Base-by-base conservation (phyloP, 1,140 invertebrate species). In the Papilio dardanus region DNA sequence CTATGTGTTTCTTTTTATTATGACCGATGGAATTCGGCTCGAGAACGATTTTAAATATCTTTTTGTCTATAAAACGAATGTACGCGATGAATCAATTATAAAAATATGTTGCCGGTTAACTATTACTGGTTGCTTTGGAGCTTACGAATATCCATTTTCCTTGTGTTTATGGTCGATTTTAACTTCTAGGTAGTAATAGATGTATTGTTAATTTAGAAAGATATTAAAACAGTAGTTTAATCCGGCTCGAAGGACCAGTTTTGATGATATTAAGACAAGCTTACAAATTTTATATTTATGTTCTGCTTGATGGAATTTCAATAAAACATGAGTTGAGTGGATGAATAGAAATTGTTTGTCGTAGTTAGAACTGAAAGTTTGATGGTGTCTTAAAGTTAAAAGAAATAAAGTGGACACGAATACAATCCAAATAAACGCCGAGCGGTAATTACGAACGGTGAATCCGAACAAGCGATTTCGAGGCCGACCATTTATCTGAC, bases 401-500 rank as follows among this genome's bases (percentile, higher is more conserved):
- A 74, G 24, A 74, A 65, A 74, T 31, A 66, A 74, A 31, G 42
- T 50, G 33, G 6, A 30, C 21, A 67, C 74, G 3, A 46, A 68
- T 54, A 68, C 50, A 65, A 71, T 71, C 80, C 81, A 78, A 81
- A 83, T 75, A 79, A 77, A 80, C 75, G 79, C 31, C 28, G 71
- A 76, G 76, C 74, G 79, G 84, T 90, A 90, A 92, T 91, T 92
- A 92, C 86, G 78, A 75, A 85, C 83, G 69, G 84, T 89, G 89
- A 86, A 88, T 90, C 82, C 83, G 88, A 89, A 91, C 88, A 91
- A 91, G 81, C 76, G 80, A 84, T 87, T 85, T 82, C 81, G 86
- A 88, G 83, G 84, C 87, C 88, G 85, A 90, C 83, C 83, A 90
- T 91, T 89, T 87, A 90, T 88, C 88, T 86, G 87, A 92, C 88